These are phyloP conservation scores for Lordiphosa stackelbergi DNA, from an alignment of 1,140 invertebrate species.

Conservation along the genomic window DNA sequence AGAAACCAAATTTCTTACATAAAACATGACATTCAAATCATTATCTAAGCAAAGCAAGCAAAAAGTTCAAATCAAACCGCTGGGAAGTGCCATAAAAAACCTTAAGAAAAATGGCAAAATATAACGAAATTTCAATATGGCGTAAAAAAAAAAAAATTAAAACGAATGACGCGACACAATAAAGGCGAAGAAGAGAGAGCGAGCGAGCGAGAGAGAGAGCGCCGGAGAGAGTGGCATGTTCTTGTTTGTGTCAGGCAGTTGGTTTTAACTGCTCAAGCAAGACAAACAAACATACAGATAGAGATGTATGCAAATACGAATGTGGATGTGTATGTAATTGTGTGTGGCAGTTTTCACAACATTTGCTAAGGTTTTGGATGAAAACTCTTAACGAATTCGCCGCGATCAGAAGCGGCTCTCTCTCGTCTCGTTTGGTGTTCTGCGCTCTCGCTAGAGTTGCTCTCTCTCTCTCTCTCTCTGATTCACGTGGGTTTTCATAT, in stretches of 20 bases:
- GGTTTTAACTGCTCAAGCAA: too few species aligned
- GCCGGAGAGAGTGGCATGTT: conserved; percentile 19
- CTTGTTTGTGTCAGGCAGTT: not conserved
- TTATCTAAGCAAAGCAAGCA: conserved; percentile 3
- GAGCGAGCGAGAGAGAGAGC: conserved; percentile 1
- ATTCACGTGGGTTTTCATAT: conserved; percentile 70
- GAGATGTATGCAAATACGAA: conserved; percentile 18
- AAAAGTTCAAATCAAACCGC: conserved; percentile 1
- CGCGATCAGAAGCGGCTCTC: conserved; percentile 46
- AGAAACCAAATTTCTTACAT: conserved; percentile 23
- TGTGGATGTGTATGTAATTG: conserved; percentile 18
- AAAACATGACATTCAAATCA: conserved; percentile 35
- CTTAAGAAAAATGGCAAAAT: conserved; percentile 34
- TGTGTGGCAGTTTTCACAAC: conserved; percentile 33
- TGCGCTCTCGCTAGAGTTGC: not conserved
- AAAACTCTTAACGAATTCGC: conserved; percentile 65
- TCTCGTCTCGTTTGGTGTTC: not conserved
- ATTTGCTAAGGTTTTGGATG: conserved; percentile 21
- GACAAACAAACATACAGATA: conserved; percentile 38
- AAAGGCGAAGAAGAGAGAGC: conserved; percentile 26
- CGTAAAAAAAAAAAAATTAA: conserved; percentile 29
- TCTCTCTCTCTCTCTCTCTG: conserved; percentile 37
- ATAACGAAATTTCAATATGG: conserved; percentile 45
- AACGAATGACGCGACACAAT: conserved; percentile 50
- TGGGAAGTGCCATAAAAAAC: conserved; percentile 34